Base-by-base conservation (phyloP, 2,797 vertebrate species). In the Arrhamphus sclerolepis region DNA sequence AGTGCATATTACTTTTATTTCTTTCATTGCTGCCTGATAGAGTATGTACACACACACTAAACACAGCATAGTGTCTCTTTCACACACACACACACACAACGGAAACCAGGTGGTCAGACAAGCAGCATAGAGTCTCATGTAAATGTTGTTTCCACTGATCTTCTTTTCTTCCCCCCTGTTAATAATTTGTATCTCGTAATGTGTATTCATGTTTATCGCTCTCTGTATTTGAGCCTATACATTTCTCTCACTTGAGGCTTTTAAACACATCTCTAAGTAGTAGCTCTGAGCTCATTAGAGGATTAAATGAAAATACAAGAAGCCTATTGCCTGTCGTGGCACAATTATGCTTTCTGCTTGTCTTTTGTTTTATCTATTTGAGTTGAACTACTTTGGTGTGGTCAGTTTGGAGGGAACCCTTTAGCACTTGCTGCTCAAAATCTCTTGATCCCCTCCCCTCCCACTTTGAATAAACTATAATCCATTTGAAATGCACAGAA, bases 1-100 rank as follows among this genome's bases (percentile, higher is more conserved):
- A 77, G 75, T 82, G 85, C 71, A 80, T 84, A 72, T 83, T 51
- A 48, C 77, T 84, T 64, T 79, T 90, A 85, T 88, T 88, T 87
- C 84, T 86, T 88, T 86, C 67, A 88, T 88, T 75, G 79, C 74
- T 57, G 70, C 66, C 78, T 75, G 80, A 80, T 34, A 18, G 67
- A 48, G 58, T 65, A 46, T 70, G 47, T 71, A 34, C 55, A 63
- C 17, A 62, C 39, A 67, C 47, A 61, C 56, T 31, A 40, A 55
- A 55, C 22, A 54, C 48, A 59, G 38, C 61, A 29, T 7, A 48
- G 42, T 29, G 38, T 51, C n/a, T n/a, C n/a, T n/a, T n/a, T n/a
- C n/a, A n/a, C n/a, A n/a, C n/a, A n/a, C n/a, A n/a, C n/a, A n/a
- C 18, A 2, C 75, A n/a, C 55, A 62, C 52, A 22, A 13, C 69